Evolutionary conservation across 2,888 invertebrate genomes (phyloP), one percentile per base, ranked within the genome.

Genomic region (Amphipoea lucens): DNA sequence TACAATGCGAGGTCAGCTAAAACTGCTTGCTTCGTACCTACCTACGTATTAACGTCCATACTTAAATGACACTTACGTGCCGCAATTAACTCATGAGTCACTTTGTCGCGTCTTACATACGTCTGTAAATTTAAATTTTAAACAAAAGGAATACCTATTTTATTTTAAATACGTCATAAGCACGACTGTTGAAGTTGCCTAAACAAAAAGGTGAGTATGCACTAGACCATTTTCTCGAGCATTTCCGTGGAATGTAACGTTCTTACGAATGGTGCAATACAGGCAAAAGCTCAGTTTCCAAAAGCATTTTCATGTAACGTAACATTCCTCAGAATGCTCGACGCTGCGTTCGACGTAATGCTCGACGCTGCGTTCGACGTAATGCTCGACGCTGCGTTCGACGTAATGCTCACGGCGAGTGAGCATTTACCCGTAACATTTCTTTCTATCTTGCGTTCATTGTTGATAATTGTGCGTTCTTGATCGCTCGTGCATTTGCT

Each of bases 31-130:
- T 48, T 12, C 12, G 45, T 45, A 36, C 42, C 14, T 66, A 45
- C 36, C 17, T 40, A 81, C 60, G 36, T 23, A 20, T 60, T 63
- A 40, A 68, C 84, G 74, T 83, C 78, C 54, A 23, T 29, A 75
- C 51, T 63, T 67, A 74, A 48, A 67, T 78, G 68, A 72, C 67
- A 84, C 63, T 82, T 68, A 68, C 17, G 6, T 12, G 36, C n/a
- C 36, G n/a, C 40, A 73, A 62, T 79, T 62, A 80, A 76, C 66
- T 74, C 60, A 74, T 89, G 83, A 87, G 69, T 83, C 78, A 84
- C 51, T 60, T 29, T 73, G 72, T 79, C 66, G 60, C 73, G 40
- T 73, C 69, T 82, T 51, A n/a, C 57, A 60, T 74, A 73, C 73
- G 72, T 78, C 79, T 68, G 67, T 62, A 45, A 75, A 60, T 57